Evolutionary conservation across 2,797 vertebrate species (phyloP), one percentile per base, ranked within the genome.

Genomic region (Valencia hispanica): DNA sequence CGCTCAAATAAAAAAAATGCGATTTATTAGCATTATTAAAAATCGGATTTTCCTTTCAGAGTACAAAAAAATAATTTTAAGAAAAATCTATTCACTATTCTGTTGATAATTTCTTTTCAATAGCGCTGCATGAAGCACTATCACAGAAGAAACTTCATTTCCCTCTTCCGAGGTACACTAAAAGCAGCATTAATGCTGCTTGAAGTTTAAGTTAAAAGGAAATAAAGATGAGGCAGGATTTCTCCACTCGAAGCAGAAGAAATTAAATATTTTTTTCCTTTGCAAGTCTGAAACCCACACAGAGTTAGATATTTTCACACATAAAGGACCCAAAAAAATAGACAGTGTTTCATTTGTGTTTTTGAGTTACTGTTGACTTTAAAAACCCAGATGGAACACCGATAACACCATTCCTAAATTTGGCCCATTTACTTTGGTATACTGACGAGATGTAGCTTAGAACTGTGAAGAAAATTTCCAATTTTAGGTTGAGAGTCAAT

Each of bases 181-280:
- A 45, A 68, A 68, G 25, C 39, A 68, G 65, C 25, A 43, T 43
- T 25, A 68, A 68, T 45, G 65, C 25, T 27, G 65, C 65, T 27
- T 66, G 63, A 66, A 66, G 63, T 66, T 68, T 27, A 45, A 27
- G 25, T 68, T 68, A 68, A 68, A 68, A 68, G 65, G 65, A 68
- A 68, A 68, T 68, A 68, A 68, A 68, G 65, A 68, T 68, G 65
- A 27, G 65, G 41, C 65, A 68, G n/a, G 41, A 45, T 68, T 45
- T 68, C 11, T 43, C 41, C 18, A 45, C 65, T 43, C 41, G 7
- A 25, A 68, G 65, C 65, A 8, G 65, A n/a, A 68, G 39, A 68
- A 65, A 65, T 65, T 65, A 39, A 25, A 68, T 27, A 45, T 68
- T 45, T 41, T 51, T 43, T n/a, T 12, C 25, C 2, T 36, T 65